Percentiles rank a stretch among this genome's conserved stretches.
These are phyloP conservation scores for Cactoblastis cactorum DNA, from an alignment of 2,888 invertebrate species.

Conservation along the genomic window DNA sequence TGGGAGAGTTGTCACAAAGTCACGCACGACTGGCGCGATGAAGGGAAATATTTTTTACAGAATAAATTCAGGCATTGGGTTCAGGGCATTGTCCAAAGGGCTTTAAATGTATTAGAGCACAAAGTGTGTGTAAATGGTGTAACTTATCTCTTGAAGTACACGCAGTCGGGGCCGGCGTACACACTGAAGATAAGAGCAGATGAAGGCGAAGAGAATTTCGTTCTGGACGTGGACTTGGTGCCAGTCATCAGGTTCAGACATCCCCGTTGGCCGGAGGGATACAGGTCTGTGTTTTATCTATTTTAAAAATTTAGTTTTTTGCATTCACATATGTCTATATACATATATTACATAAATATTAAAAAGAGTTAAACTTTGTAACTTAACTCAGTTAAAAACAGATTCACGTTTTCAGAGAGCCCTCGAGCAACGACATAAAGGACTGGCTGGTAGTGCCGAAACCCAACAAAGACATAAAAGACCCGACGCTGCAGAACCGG, in stretches of 20 bases:
- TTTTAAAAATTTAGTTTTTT: no score
- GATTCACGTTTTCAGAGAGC: constrained; percentile 19
- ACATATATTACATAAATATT: no score
- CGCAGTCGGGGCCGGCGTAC: constrained; percentile 77
- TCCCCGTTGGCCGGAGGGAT: constrained; percentile 62
- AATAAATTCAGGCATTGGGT: constrained; percentile 76
- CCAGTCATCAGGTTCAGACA: constrained; percentile 69
- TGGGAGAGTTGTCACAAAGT: no score
- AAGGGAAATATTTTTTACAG: constrained; percentile 65
- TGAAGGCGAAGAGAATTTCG: constrained; percentile 33
- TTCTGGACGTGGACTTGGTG: constrained; percentile 74
- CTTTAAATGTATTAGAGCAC: constrained; percentile 53
- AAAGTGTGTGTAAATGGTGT: constrained; percentile 46
- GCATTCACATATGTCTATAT: background rate
- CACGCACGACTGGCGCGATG: constrained; percentile 62
- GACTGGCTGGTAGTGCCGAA: constrained; percentile 77
- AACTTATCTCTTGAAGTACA: constrained; percentile 48
- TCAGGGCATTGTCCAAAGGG: constrained; percentile 65
- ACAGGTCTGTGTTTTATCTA: constrained; percentile 49
- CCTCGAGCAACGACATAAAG: constrained; percentile 34
- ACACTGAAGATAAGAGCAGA: constrained; percentile 60
- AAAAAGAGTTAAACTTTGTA: no score
- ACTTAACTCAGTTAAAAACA: no score
- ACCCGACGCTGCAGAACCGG: constrained; percentile 35
- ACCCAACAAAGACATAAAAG: constrained; percentile 48